Evolutionary conservation across 2,888 invertebrate species (phyloP), one percentile per base, ranked within the genome.

Genomic region (Athripsodes cinereus): DNA sequence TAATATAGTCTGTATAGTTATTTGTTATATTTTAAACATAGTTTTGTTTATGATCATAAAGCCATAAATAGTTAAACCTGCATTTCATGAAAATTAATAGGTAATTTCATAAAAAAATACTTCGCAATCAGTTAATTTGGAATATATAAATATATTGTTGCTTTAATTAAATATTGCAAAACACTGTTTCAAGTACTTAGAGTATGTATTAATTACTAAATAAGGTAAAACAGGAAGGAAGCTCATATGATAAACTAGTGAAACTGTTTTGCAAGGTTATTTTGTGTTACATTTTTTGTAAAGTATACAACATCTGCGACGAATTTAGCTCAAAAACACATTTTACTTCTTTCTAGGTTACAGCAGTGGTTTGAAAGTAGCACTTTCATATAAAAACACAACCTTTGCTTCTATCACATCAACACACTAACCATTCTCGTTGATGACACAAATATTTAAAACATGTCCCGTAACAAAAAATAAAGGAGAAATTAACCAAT

Each of bases 71-170:
- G n/a, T n/a, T n/a, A n/a, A n/a, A n/a, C n/a, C n/a, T n/a, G n/a
- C n/a, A n/a, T n/a, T n/a, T n/a, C n/a, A n/a, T n/a, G n/a, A n/a
- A n/a, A n/a, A n/a, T n/a, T n/a, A n/a, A n/a, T n/a, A n/a, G n/a
- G n/a, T n/a, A n/a, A n/a, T n/a, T n/a, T n/a, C n/a, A n/a, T n/a
- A n/a, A n/a, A n/a, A n/a, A n/a, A n/a, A n/a, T n/a, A n/a, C n/a
- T n/a, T n/a, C n/a, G 68, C 68, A 69, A 68, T 26, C 10, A 26
- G 3, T 26, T 26, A 26, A 26, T 26, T 26, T 26, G 10, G 5
- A 26, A 3, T 26, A 26, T 6, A 26, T 26, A 6, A 26, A 26
- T 26, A 26, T 10, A 10, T 10, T 10, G 26, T 26, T 6, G 10
- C 3, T 6, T 19, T 5, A 48, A 19, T 48, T 26, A 22, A 53